Base-by-base conservation (phyloP, 2,888 invertebrate species). In the Heteromurus nitidus region DNA sequence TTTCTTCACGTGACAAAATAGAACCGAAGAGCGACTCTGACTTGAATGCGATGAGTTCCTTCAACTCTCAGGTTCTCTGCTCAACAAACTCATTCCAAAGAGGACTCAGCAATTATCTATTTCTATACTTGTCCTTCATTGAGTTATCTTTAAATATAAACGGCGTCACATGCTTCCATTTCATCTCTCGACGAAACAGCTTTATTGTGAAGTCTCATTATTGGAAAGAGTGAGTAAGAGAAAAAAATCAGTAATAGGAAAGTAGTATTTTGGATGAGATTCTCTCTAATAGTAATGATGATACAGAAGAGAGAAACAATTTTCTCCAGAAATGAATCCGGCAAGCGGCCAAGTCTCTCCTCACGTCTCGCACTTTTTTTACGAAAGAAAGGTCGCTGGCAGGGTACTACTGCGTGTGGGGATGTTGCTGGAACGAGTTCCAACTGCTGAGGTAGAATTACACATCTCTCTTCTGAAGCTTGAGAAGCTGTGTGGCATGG, bases 291-390 rank as follows among this genome's bases (percentile, higher is more conserved):
- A n/a, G n/a, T n/a, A n/a, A 36, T 13, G 36, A 36, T 16, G 47
- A 36, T 36, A n/a, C 11, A 11, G 11, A n/a, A 47, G 47, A 47
- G n/a, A 47, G 47, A 47, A 47, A 36, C 5, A 58, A 16, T 62
- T 62, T 62, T 31, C 20, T 20, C n/a, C 20, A 50, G 67, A 68
- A 77, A 77, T 77, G 77, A 70, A 70, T 77, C 77, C 77, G 77
- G 77, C 77, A 77, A 69, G 30, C 62, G 62, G 60, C 77, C 77
- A 77, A 77, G 60, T 53, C 42, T 47, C 60, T 42, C 55, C 47
- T 47, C 3, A 13, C 5, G n/a, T 5, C 36, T 50, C 18, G 50
- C n/a, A n/a, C n/a, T n/a, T n/a, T n/a, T n/a, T n/a, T n/a, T n/a
- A n/a, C n/a, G n/a, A n/a, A n/a, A n/a, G 13, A 18, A n/a, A 50